Conservation (phyloP, 2,113 vertebrate species). For the Condylura cristata region DNA sequence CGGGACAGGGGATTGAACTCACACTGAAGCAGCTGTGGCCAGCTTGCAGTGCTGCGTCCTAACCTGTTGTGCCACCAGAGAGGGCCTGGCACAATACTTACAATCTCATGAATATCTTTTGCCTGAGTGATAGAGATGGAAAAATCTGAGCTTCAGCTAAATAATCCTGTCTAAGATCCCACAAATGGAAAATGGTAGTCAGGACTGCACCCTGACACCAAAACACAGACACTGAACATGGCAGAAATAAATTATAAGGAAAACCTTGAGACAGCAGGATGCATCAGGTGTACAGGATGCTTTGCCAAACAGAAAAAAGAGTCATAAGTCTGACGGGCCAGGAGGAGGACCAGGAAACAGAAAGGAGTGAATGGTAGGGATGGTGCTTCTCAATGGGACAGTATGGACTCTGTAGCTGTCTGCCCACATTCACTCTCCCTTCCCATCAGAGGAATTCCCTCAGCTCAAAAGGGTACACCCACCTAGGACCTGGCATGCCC, state of each 20-base stretch:
- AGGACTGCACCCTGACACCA: background rate
- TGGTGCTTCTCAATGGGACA: rapidly evolving
- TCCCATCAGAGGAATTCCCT: background rate
- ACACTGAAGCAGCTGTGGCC: too few relatives aligned
- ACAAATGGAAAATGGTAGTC: background rate
- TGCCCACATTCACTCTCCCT: background rate
- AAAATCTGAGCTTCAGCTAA: background rate
- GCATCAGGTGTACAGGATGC: background rate
- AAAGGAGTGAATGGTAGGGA: background rate
- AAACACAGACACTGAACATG: background rate
- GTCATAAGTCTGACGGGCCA: background rate
- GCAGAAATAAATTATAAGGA: background rate
- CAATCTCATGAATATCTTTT: background rate
- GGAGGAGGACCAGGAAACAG: background rate
- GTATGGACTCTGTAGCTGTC: background rate
- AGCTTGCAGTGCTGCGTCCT: too few relatives aligned
- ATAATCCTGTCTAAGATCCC: background rate
- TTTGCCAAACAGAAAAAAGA: background rate
- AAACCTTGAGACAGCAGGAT: background rate
- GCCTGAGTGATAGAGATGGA: background rate
- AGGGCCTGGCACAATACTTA: background rate
- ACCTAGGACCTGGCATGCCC: too few relatives aligned
- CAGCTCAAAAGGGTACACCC: background rate
- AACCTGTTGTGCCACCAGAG: too few relatives aligned
- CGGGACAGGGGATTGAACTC: too few relatives aligned